A percentile compares a stretch with the other conserved stretches of the same genome.
Evolutionary conservation across 2,113 vertebrate species (phyloP).

Genomic region (Girardinichthys multiradiatus): DNA sequence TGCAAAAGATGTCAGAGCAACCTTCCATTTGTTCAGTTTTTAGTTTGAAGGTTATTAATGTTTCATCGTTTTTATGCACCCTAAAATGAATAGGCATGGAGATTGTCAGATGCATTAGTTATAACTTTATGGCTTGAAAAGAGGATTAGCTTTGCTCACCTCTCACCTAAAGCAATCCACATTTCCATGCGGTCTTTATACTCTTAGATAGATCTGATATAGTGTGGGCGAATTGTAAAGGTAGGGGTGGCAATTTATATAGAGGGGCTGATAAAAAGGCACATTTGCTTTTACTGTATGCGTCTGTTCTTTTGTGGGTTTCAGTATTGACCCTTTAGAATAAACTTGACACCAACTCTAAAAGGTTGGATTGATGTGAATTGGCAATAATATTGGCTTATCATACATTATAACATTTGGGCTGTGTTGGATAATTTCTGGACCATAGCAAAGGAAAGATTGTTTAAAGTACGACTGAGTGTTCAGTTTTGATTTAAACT

Average conservation of each 20-base stretch:
- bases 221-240: neutral
- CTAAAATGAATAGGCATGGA: conserved; percentile 28
- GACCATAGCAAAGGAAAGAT: too few species aligned
- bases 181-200: neutral
- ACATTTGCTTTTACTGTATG: neutral
- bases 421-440: too few species aligned
- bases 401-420: too few species aligned
- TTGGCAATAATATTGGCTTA: too few species aligned
- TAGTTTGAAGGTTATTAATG: conserved; percentile 60
- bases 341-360: neutral
- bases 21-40: conserved; percentile 57
- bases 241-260: neutral
- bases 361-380: neutral
- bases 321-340: neutral
- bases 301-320: neutral
- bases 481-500: too few species aligned
- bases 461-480: too few species aligned
- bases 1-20: conserved; percentile 60
- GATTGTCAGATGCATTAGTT: conserved; percentile 58
- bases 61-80: conserved; percentile 63
- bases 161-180: conserved; percentile 2
- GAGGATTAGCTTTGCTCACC: conserved; percentile 30
- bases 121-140: conserved; percentile 51
- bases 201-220: neutral
- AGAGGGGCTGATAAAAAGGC: neutral